phyloP scores from a whole-genome alignment of 1,140 invertebrate species.

The Oscheius sp. region DNA sequence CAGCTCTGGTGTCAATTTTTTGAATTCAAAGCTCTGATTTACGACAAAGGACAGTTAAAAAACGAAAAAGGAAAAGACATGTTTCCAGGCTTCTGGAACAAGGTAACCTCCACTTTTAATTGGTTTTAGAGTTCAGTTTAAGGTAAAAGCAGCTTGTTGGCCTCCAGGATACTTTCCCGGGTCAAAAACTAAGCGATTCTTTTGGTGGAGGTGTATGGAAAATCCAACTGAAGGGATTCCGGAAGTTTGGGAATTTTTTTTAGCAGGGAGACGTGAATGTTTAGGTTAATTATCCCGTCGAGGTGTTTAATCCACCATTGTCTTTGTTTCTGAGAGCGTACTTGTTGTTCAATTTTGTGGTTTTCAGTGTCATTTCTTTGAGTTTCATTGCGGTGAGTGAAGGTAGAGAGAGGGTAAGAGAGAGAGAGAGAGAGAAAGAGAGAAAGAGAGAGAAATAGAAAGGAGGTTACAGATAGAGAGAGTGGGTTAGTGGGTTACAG shows the following conservation, averaged over 20 bases:
- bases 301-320: not conserved
- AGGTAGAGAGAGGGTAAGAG: too few species aligned
- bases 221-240: slow-evolving; percentile 52
- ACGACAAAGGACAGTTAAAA: slow-evolving; percentile 49
- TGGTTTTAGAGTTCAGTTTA: too few species aligned
- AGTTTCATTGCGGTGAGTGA: not conserved
- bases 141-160: slow-evolving; percentile 46
- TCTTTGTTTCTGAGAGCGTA: not conserved
- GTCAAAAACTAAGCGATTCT: slow-evolving; percentile 46
- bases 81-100: slow-evolving; percentile 46
- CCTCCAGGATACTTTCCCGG: slow-evolving; percentile 58
- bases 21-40: slow-evolving; percentile 46
- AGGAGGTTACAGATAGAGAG: too few species aligned
- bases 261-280: not conserved
- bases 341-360: not conserved
- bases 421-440: too few species aligned
- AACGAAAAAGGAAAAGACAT: slow-evolving; percentile 49
- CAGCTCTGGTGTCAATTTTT: slow-evolving; percentile 63
- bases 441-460: too few species aligned
- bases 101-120: too few species aligned
- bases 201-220: slow-evolving; percentile 49
- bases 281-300: not conserved
- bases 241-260: slow-evolving; percentile 42
- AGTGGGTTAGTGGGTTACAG: too few species aligned
- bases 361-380: not conserved